Conservation (phyloP, 2,888 invertebrate genomes). For the Idaea dimidiata region DNA sequence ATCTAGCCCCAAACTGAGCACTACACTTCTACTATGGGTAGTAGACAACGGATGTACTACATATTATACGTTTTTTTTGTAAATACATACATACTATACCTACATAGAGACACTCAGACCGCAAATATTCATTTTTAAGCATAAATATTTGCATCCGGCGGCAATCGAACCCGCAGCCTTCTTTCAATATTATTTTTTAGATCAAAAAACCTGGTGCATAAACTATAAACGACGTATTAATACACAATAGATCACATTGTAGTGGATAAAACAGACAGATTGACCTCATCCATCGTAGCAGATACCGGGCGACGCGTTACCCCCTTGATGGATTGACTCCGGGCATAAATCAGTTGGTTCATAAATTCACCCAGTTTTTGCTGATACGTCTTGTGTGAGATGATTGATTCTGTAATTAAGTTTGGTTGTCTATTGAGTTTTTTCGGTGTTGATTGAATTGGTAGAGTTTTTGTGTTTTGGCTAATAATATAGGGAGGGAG, state of each 20-base stretch:
- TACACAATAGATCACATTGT: not conserved
- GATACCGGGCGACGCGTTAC: slow-evolving; percentile 41
- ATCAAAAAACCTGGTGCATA: not conserved
- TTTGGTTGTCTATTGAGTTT: not conserved
- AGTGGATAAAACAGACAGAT: slow-evolving; percentile 13
- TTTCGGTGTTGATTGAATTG: slow-evolving; percentile 4
- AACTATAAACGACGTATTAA: not conserved
- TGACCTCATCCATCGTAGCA: slow-evolving; percentile 24
- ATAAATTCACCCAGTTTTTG: slow-evolving; percentile 36
- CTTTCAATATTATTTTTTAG: too few relatives aligned
- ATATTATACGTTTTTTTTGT: too few relatives aligned
- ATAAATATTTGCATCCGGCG: too few relatives aligned
- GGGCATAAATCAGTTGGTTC: slow-evolving; percentile 49
- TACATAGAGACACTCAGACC: too few relatives aligned
- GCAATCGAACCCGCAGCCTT: too few relatives aligned
- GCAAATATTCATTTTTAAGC: too few relatives aligned
- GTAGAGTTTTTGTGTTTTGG: not conserved
- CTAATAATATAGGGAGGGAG: not conserved
- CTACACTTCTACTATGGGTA: too few relatives aligned
- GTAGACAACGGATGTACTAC: too few relatives aligned
- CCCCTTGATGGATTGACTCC: slow-evolving; percentile 46
- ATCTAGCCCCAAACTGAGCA: too few relatives aligned
- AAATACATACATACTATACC: too few relatives aligned
- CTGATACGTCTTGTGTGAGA: slow-evolving; percentile 2
- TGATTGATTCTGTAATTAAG: slow-evolving; percentile 4